Base-by-base conservation (phyloP, 2,113 vertebrate species). In the Melospiza melodia region DNA sequence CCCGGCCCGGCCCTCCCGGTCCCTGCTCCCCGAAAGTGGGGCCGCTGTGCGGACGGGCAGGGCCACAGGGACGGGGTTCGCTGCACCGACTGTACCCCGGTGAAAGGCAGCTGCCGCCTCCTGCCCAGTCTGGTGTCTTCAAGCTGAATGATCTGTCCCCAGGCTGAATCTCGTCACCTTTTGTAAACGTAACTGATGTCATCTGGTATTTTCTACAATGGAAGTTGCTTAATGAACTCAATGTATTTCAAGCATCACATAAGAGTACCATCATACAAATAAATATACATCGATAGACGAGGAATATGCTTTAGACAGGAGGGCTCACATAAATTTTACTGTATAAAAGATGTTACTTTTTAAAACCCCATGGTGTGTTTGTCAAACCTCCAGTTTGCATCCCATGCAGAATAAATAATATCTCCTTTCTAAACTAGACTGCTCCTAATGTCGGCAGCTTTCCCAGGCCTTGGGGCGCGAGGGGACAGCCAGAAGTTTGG, bases 391-490 rank as follows among this genome's bases (percentile, higher is more conserved):
- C 46, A 6, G 28, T 6, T 72, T 28, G 44, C 33, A 39, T 43
- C 37, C 28, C 2, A 0, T 0, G 0, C 77, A 15, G 61, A 67
- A 59, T 39, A 67, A 74, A 51, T 13, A 17, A n/a, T 22, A 23
- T 52, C 52, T 67, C 28, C 28, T 67, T 30, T 44, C 61, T 44
- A 30, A 74, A 46, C 10, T 24, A 27, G 15, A 11, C 31, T 16
- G 30, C 41, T 59, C 52, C 37, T 37, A 10, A 52, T 67, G n/a
- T 21, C 5, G 5, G 61, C 77, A 24, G 13, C 19, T 67, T 82
- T 59, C 51, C 63, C 31, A 59, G 4, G 10, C 57, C 41, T 3
- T 48, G 69, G 23, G 27, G 23, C 0, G 0, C 8, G 1, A 10
- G 9, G 15, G 27, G 8, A n/a, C 19, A 71, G 4, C 9, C 35